These are phyloP conservation scores for Aphaenogaster ashmeadi DNA, from an alignment of 1,140 invertebrate species.

Conservation along the genomic window DNA sequence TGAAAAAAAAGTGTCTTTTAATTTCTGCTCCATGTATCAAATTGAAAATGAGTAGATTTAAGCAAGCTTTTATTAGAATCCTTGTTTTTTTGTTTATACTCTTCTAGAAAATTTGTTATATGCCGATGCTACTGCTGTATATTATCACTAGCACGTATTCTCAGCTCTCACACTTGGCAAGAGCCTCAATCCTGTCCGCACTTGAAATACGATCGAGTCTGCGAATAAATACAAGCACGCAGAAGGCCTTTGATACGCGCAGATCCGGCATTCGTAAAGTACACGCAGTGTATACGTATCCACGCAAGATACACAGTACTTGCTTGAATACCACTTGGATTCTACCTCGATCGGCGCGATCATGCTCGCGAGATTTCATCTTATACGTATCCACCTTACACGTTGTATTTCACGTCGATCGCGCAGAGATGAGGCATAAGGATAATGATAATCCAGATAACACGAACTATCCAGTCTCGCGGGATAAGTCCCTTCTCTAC, in stretches of 20 bases:
- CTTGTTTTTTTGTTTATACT: neutral
- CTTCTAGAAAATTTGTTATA: neutral
- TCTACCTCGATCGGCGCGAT: constrained; percentile 40
- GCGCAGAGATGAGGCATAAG: constrained; percentile 5
- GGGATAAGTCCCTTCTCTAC: neutral
- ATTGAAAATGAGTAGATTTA: neutral
- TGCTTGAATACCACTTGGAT: neutral
- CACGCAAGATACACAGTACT: neutral
- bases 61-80: neutral
- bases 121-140: neutral
- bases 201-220: constrained; percentile 25
- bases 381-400: constrained; percentile 50
- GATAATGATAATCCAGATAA: constrained; percentile 14
- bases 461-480: neutral
- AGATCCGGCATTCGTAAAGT: constrained; percentile 49
- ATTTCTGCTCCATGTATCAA: neutral
- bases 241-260: constrained; percentile 3
- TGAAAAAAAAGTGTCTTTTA: neutral
- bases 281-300: constrained; percentile 15
- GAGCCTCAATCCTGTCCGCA: neutral
- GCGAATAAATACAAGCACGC: constrained; percentile 19
- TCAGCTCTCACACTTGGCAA: neutral
- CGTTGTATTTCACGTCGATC: constrained; percentile 28
- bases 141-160: neutral
- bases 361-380: constrained; percentile 64